phyloP scores from a whole-genome alignment of 1,140 invertebrate genomes.

The Rhopalosiphum maidis region DNA sequence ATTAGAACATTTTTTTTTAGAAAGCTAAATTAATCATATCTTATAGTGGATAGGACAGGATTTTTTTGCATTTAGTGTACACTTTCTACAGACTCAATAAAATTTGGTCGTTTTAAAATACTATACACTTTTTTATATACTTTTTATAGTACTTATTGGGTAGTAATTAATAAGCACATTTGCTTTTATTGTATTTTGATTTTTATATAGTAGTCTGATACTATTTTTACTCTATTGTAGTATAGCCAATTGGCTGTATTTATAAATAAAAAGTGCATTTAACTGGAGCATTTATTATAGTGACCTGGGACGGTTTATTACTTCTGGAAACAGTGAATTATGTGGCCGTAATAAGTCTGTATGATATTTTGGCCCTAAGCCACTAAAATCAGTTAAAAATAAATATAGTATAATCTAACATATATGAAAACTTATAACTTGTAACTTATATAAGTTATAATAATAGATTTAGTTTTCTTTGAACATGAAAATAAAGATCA shows the following conservation, averaged over 20 bases:
- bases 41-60: too few relatives aligned
- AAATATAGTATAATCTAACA: not conserved
- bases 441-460: not conserved
- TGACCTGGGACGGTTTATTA: not conserved
- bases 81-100: not conserved
- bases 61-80: not conserved
- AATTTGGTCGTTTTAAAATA: not conserved
- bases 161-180: not conserved
- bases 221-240: constrained; percentile 32
- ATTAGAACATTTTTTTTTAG: too few relatives aligned
- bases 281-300: constrained; percentile 32
- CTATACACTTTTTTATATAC: not conserved
- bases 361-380: not conserved
- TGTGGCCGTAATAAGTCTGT: not conserved
- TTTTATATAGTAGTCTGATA: not conserved
- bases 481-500: not conserved
- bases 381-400: not conserved
- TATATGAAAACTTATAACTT: not conserved
- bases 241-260: not conserved
- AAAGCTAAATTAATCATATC: too few relatives aligned
- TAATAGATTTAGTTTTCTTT: not conserved
- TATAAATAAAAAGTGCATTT: constrained; percentile 52
- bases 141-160: not conserved
- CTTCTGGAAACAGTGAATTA: constrained; percentile 41
- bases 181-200: not conserved